These are phyloP conservation scores for Gymnogyps californianus DNA, from an alignment of 2,113 vertebrate species.

Conservation along the genomic window DNA sequence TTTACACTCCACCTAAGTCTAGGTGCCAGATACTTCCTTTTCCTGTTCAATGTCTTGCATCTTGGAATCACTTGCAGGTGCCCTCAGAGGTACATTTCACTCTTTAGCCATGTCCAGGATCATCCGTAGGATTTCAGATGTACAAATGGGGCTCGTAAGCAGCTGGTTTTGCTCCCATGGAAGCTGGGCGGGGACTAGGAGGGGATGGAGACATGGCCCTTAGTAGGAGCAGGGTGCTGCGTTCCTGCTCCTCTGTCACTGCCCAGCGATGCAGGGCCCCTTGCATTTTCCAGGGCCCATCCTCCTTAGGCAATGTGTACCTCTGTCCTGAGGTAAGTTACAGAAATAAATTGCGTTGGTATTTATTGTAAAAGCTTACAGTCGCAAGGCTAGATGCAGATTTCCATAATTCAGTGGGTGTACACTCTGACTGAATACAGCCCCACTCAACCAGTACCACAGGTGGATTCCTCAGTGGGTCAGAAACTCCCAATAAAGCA, in stretches of 20 bases:
- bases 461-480: rapidly evolving
- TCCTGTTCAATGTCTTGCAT: neutral
- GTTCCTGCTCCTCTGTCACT: neutral
- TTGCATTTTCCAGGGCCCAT: neutral
- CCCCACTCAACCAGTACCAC: neutral
- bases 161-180: neutral
- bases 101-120: neutral
- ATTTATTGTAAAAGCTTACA: neutral
- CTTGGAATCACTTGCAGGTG: neutral
- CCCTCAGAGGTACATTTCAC: neutral
- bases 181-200: neutral
- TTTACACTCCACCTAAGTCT: neutral
- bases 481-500: neutral
- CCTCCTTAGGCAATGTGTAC: neutral
- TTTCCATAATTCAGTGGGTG: neutral
- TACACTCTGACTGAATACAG: neutral
- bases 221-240: neutral
- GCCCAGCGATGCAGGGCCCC: neutral
- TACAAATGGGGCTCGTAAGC: rapidly evolving
- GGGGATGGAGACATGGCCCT: neutral
- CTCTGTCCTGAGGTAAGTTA: neutral
- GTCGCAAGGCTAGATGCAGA: neutral
- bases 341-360: neutral
- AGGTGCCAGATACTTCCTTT: neutral
- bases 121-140: neutral